A percentile compares a stretch with the other conserved stretches of the same genome.
phyloP scores from a whole-genome alignment of 1,140 invertebrate genomes.

The Pachyrhynchus sulphureomaculatus region DNA sequence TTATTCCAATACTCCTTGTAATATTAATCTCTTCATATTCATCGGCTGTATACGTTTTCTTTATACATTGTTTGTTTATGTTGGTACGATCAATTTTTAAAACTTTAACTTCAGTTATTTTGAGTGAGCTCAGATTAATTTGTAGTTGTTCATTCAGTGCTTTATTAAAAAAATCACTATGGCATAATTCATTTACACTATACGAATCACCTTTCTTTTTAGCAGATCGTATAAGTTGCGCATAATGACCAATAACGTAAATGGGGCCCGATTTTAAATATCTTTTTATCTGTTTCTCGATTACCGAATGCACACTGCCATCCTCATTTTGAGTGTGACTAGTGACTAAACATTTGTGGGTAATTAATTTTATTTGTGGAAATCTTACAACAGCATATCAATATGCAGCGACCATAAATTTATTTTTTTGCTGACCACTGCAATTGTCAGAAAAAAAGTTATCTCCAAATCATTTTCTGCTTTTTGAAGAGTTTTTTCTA shows the following conservation, averaged over 20 bases:
- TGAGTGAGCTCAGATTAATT: not conserved
- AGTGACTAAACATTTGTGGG: conserved; percentile 48
- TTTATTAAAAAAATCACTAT: not conserved
- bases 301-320: conserved; percentile 48
- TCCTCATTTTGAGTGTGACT: conserved; percentile 51
- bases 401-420: conserved; percentile 44
- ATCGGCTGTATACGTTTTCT: not conserved
- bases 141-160: too few relatives aligned
- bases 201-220: conserved; percentile 22
- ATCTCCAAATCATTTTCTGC: conserved; percentile 38
- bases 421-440: conserved; percentile 51
- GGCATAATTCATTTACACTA: not conserved
- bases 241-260: conserved; percentile 31
- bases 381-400: conserved; percentile 42
- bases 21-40: not conserved
- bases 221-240: conserved; percentile 17
- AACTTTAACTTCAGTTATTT: conserved; percentile 2
- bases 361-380: conserved; percentile 43
- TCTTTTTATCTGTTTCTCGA: conserved; percentile 49
- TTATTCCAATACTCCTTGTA: not conserved
- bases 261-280: conserved; percentile 37
- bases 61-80: too few relatives aligned
- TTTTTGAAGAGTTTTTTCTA: conserved; percentile 7
- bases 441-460: conserved; percentile 48
- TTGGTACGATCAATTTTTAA: not conserved